Evolutionary conservation across 2,797 vertebrate genomes (phyloP), one percentile per base, ranked within the genome.

Genomic region (Lycodopsis pacificus): DNA sequence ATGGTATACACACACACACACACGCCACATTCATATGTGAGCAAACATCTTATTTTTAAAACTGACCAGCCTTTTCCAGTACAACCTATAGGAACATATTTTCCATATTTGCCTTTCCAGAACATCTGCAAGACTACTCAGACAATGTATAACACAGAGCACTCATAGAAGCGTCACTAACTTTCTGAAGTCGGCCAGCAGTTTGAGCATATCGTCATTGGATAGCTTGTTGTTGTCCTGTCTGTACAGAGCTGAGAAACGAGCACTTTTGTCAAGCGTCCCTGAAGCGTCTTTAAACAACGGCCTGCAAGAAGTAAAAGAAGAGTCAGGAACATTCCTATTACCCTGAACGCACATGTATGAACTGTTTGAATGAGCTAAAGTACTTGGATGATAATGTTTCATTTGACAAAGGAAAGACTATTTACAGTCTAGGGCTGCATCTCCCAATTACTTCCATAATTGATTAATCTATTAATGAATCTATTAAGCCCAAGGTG

Each of bases 211-310:
- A 84, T 99, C 97, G 2, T 99, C 98, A n/a, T 99, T 97, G 64
- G 97, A 98, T 51, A 99, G 95, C 86, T 98, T 99, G 92, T 96
- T 98, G 95, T 96, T 96, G 90, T 99, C 98, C 89, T 99, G 98
- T 82, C 96, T 95, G 95, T 98, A 99, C 77, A 99, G 93, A 71
- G 97, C 88, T 15, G 98, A 98, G 95, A 99, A 99, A 48, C 97
- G 95, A 88, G 96, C 93, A 62, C 91, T 96, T 96, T 97, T 99
- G 93, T 99, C 98, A 63, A 99, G 94, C 2, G 95, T 96, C 91
- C 98, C 97, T 65, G 96, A 97, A 59, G 95, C 93, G 76, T 99
- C 98, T 94, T 96, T 99, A 92, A 99, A 99, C 81, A 99, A 89
- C 0, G 96, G 93, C 92, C 98, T 99, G 87, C 30, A 72, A 73